Evolutionary conservation across 2,888 invertebrate species (phyloP), one percentile per base, ranked within the genome.

Genomic region (Nymphalis polychloros): DNA sequence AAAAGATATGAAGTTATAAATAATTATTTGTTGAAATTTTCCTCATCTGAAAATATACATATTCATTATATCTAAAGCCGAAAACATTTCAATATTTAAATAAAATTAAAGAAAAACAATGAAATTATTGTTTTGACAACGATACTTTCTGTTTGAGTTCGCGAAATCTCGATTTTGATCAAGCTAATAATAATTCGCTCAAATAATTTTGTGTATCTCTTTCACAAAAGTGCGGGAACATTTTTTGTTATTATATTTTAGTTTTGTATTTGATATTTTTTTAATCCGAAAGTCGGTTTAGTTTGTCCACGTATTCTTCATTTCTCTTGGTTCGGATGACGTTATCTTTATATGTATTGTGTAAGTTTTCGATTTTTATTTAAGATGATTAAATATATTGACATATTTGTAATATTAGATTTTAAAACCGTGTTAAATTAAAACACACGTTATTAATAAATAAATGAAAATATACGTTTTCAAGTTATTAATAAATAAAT

Each of bases 391-490:
- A 55, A 55, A 55, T 46, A 50, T 63, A 63, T 63, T 68, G 53
- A 68, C 63, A 68, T 55, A 47, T 68, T 68, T 67, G 17, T 68
- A 59, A 63, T 59, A 59, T 64, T 64, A 60, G 48, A 68, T 68
- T 52, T 64, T 60, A 60, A 48, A 60, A 20, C 20, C 23, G 53
- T 64, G 48, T 49, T 49, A 59, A 64, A 64, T 60, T 64, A 27
- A 67, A 63, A 63, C 63, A 68, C 50, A 48, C 48, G 59, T 49
- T 68, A 63, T 59, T 66, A 67, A 62, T 63, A 59, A 57, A 69
- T 63, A 59, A 31, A 47, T 41, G 48, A 35, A 48, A 6, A 49
- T 49, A 19, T 47, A 46, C 6, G 27, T 6, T 31, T 31, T 31
- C n/a, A n/a, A n/a, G 59, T 49, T 68, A 63, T 59, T 66, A 67